A percentile compares a stretch with the other conserved stretches of the same genome.
phyloP scores from a whole-genome alignment of 2,113 vertebrate species.

The Cephalophus harveyi region DNA sequence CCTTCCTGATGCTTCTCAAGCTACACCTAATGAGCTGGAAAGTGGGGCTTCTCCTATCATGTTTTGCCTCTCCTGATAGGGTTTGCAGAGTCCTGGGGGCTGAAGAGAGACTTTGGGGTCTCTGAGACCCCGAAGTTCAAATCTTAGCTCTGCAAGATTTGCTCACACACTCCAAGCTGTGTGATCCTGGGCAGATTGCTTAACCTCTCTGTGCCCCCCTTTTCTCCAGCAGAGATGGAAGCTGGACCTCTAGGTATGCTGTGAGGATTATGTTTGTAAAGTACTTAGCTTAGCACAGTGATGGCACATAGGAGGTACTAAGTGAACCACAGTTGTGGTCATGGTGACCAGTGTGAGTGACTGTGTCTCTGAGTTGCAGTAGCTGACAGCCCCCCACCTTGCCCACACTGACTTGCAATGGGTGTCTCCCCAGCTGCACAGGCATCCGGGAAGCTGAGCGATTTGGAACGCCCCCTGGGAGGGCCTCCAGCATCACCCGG shows the following conservation, averaged over 20 bases:
- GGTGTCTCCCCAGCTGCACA: slow-evolving; percentile 62
- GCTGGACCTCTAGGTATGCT: rapidly evolving
- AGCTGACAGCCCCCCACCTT: too few species aligned
- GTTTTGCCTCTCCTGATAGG: neutral
- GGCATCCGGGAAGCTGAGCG: slow-evolving; percentile 81
- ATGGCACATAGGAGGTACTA: neutral
- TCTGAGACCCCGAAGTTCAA: neutral
- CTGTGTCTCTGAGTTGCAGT: neutral
- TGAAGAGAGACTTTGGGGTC: neutral
- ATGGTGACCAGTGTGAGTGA: neutral
- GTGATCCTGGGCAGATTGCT: neutral
- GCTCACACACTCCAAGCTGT: neutral
- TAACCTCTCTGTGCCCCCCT: neutral
- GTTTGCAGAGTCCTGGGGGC: too few species aligned
- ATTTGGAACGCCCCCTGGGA: slow-evolving; percentile 76
- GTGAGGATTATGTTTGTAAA: neutral
- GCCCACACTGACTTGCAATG: neutral
- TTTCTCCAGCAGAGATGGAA: neutral
- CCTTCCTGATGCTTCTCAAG: too few species aligned
- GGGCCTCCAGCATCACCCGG: slow-evolving; percentile 71
- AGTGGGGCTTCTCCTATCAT: rapidly evolving
- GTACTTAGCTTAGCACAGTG: neutral
- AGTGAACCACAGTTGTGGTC: rapidly evolving
- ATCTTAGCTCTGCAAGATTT: neutral
- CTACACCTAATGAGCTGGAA: neutral